A percentile compares a stretch with the other conserved stretches of the same genome.
These are phyloP conservation scores for Eriocheir sinensis DNA, from an alignment of 1,140 invertebrate genomes.

Conservation along the genomic window DNA sequence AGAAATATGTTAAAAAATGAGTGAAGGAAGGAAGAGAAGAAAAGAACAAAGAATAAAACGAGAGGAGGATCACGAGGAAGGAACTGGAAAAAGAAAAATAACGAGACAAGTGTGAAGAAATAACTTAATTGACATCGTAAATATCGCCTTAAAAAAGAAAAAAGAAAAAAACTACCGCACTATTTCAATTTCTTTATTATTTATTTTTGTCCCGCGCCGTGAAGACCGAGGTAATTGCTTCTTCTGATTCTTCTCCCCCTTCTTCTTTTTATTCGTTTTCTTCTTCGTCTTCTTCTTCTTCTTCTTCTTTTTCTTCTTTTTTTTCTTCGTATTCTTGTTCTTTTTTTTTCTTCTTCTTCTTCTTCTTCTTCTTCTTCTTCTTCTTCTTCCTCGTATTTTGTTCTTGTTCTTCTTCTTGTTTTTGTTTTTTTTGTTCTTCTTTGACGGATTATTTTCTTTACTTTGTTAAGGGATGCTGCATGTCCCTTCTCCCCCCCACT, in stretches of 20 bases:
- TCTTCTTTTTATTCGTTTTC: slow-evolving; percentile 1
- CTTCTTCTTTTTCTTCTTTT: slow-evolving; percentile 26
- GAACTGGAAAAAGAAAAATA: too few relatives aligned
- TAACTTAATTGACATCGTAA: too few relatives aligned
- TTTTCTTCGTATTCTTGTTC: not conserved
- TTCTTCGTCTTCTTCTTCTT: slow-evolving; percentile 15
- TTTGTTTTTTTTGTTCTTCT: not conserved
- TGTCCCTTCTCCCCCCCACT: not conserved
- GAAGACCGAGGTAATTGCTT: not conserved
- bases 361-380: slow-evolving; percentile 25
- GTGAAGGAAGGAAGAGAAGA: too few relatives aligned
- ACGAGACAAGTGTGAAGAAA: too few relatives aligned
- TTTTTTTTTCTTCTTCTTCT: slow-evolving; percentile 26
- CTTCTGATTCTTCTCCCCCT: slow-evolving; percentile 23
- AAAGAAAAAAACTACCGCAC: too few relatives aligned
- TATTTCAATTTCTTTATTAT: too few relatives aligned
- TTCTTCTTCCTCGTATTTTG: not conserved
- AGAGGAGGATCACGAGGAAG: too few relatives aligned
- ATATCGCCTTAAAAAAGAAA: too few relatives aligned
- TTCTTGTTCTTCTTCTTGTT: slow-evolving; percentile 1
- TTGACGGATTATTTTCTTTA: not conserved
- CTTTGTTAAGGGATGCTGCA: not conserved
- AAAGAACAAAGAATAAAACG: too few relatives aligned
- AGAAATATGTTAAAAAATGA: too few relatives aligned
- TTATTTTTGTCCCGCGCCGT: too few relatives aligned